Evolutionary conservation across 2,888 invertebrate genomes (phyloP).

Genomic region (Marasmarcha lunaedactyla): DNA sequence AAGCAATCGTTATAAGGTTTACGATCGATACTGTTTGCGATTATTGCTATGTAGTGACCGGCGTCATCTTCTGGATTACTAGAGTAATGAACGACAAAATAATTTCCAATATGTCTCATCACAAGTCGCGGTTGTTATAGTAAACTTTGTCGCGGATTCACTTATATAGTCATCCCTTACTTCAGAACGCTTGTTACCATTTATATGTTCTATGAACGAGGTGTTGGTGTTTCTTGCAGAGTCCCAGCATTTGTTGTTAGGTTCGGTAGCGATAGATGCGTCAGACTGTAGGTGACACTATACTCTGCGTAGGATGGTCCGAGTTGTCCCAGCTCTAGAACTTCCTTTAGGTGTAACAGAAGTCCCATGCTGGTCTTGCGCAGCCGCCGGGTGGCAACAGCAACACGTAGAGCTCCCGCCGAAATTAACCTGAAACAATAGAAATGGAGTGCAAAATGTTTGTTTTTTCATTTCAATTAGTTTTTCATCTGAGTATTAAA

Average conservation of each 20-base stretch:
- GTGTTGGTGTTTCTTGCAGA: constrained; percentile 52
- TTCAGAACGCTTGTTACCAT: constrained; percentile 46
- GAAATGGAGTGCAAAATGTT: constrained; percentile 9
- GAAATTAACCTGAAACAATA: constrained; percentile 77
- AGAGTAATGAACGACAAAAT: constrained; percentile 27
- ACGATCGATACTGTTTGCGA: constrained; percentile 55
- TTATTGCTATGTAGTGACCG: constrained; percentile 41
- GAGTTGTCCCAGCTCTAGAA: constrained; percentile 50
- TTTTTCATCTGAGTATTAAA: too few relatives aligned
- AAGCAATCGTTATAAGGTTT: constrained; percentile 61
- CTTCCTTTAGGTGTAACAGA: constrained; percentile 57
- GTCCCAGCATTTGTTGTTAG: constrained; percentile 55
- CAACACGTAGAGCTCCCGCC: constrained; percentile 77
- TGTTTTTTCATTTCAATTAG: too few relatives aligned
- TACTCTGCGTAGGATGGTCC: constrained; percentile 53
- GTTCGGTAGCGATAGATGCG: constrained; percentile 58
- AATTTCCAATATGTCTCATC: constrained; percentile 49
- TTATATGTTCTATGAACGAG: constrained; percentile 57
- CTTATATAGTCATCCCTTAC: constrained; percentile 50
- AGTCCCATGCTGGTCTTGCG: constrained; percentile 47
- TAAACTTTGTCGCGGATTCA: constrained; percentile 52
- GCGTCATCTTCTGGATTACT: constrained; percentile 34
- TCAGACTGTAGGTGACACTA: constrained; percentile 53
- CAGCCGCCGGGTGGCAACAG: constrained; percentile 35
- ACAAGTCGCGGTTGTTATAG: constrained; percentile 43